Conservation (phyloP, 2,888 invertebrate species). For the Sepiola atlantica region DNA sequence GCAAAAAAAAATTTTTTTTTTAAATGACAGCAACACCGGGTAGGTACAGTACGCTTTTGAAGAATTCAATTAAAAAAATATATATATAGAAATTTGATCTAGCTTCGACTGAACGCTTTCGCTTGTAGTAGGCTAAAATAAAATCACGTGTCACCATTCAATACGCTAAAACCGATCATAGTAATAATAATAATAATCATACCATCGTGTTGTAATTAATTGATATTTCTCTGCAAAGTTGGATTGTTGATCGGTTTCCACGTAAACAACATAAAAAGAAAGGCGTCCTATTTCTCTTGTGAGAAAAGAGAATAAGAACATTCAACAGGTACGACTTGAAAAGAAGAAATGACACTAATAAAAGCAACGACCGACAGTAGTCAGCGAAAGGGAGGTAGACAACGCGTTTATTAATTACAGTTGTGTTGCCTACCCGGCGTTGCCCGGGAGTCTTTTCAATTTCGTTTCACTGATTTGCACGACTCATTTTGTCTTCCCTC, state of each 20-base stretch:
- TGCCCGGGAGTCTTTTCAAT: too few relatives aligned
- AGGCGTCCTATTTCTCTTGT: background rate
- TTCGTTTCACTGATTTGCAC: too few relatives aligned
- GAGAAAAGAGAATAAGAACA: background rate
- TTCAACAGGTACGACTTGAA: background rate
- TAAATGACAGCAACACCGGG: too few relatives aligned
- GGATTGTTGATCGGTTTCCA: background rate
- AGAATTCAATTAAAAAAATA: too few relatives aligned
- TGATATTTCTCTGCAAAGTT: background rate
- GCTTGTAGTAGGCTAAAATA: background rate
- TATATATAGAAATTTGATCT: too few relatives aligned
- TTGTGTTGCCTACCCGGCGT: too few relatives aligned
- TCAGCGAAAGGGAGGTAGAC: background rate
- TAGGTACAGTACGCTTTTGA: too few relatives aligned
- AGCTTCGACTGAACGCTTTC: background rate
- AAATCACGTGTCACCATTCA: background rate
- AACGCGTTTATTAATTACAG: too few relatives aligned
- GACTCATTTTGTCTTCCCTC: too few relatives aligned
- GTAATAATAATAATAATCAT: background rate
- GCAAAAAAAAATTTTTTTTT: too few relatives aligned
- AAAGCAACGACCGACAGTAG: conserved; percentile 4
- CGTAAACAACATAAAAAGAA: background rate
- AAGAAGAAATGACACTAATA: background rate
- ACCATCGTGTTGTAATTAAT: background rate
- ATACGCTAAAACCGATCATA: background rate